A percentile compares a stretch with the other conserved stretches of the same genome.
Evolutionary conservation across 2,797 vertebrate species (phyloP).

Genomic region (Hypotaenidia okinawae): DNA sequence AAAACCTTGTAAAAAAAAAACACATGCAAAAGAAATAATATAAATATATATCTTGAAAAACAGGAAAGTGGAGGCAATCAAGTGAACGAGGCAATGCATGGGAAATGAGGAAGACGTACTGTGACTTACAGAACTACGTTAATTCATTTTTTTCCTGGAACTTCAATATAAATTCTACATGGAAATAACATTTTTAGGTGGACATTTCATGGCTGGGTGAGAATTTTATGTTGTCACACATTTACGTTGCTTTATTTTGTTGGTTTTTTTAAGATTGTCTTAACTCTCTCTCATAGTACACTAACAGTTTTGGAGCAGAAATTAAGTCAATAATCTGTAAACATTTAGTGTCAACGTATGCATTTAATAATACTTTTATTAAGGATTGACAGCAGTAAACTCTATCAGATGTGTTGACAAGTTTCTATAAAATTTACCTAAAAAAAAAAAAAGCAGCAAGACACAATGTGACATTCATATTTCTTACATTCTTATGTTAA

Average conservation of each 20-base stretch:
- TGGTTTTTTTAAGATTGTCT: neutral
- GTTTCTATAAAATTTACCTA: neutral
- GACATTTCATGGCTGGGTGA: neutral
- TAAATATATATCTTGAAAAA: neutral
- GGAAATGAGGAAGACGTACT: neutral
- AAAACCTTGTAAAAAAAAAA: neutral
- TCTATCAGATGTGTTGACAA: neutral
- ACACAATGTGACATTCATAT: neutral
- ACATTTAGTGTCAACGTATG: neutral
- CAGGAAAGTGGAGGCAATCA: neutral
- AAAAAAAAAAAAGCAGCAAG: neutral
- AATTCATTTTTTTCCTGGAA: neutral
- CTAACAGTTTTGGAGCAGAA: neutral
- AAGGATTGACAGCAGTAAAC: neutral
- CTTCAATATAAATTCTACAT: neutral
- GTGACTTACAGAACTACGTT: neutral
- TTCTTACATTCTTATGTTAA: neutral
- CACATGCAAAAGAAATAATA: neutral
- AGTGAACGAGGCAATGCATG: neutral
- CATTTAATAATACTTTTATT: neutral
- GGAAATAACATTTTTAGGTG: neutral
- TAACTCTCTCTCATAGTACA: neutral
- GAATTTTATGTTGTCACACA: neutral
- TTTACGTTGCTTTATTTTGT: neutral
- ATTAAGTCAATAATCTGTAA: neutral